phyloP scores from a whole-genome alignment of 2,888 invertebrate species.

The Thecophora atra region DNA sequence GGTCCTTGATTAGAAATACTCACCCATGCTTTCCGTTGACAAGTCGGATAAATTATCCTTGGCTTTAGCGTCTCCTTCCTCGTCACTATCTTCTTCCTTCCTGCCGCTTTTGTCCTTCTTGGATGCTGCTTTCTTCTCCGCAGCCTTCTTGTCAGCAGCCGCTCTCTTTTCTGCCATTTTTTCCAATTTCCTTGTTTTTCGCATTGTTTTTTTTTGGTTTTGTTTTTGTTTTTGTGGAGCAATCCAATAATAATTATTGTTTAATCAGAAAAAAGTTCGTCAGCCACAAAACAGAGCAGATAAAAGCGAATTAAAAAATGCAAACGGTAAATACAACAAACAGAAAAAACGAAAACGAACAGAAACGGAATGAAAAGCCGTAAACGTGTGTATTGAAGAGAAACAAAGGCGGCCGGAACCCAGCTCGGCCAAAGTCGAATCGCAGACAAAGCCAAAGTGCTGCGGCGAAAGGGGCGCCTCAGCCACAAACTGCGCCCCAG shows the following conservation, averaged over 20 bases:
- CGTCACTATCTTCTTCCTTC: conserved; percentile 10
- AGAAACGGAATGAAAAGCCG: conserved; percentile 42
- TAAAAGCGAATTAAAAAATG: conserved; percentile 38
- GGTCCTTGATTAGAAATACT: conserved; percentile 32
- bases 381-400: too few species aligned
- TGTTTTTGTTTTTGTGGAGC: conserved; percentile 48
- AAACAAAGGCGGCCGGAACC: conserved; percentile 9
- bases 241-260: conserved; percentile 53
- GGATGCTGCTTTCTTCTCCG: conserved; percentile 34
- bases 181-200: conserved; percentile 47
- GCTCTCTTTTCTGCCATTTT: conserved; percentile 45
- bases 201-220: conserved; percentile 36
- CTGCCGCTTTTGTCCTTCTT: conserved; percentile 44
- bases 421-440: conserved; percentile 9
- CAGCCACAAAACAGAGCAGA: conserved; percentile 35
- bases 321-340: conserved; percentile 43
- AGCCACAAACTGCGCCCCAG: not conserved
- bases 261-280: conserved; percentile 46
- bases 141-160: conserved; percentile 42
- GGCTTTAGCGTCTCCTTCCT: conserved; percentile 37
- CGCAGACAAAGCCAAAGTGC: conserved; percentile 19
- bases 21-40: conserved; percentile 46
- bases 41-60: conserved; percentile 39
- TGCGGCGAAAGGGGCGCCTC: not conserved
- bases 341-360: conserved; percentile 30